Evolutionary conservation across 2,113 vertebrate genomes (phyloP), one percentile per base, ranked within the genome.

Genomic region (Dinomys branickii): DNA sequence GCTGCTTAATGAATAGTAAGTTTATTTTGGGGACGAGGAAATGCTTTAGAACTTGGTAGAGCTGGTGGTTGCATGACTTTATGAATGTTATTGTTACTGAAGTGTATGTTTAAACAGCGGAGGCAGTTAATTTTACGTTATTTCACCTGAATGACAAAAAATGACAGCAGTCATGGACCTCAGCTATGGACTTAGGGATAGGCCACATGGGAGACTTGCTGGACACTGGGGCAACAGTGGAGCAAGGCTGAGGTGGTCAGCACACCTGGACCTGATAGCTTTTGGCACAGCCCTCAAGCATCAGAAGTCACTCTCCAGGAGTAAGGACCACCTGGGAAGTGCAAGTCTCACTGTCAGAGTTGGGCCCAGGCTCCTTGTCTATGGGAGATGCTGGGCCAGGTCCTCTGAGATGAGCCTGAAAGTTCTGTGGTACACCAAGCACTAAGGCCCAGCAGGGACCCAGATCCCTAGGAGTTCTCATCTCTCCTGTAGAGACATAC

Each of bases 391-490:
- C 61, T 71, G 61, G 67, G 44, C 13, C 82, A 58, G 58, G 3
- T 52, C 38, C 4, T 22, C 6, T n/a, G 47, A 59, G 67, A 7
- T 3, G 3, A 9, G 28, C 6, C 10, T 22, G 9, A 0, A 77
- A 78, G 1, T 56, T 16, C 22, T 19, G 19, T 12, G 0, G 33
- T 56, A 22, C 14, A 2, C 26, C 0, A 38, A 1, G 19, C 0
- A 38, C 44, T 80, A 16, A 35, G 71, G 85, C 16, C 0, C 0
- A 78, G 54, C 1, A 10, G 3, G 3, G 33, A 52, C 17, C 0
- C 1, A 9, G 50, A 73, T n/a, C 22, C 5, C 24, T 19, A 44
- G 47, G 22, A 1, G 14, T 59, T 2, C 56, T 50, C 16, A 0
- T n/a, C 26, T 17, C 6, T 19, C 35, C 41, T 6, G 6, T 86